These are phyloP conservation scores for Anarhynchus alexandrinus DNA, from an alignment of 2,113 vertebrate species.

Conservation along the genomic window DNA sequence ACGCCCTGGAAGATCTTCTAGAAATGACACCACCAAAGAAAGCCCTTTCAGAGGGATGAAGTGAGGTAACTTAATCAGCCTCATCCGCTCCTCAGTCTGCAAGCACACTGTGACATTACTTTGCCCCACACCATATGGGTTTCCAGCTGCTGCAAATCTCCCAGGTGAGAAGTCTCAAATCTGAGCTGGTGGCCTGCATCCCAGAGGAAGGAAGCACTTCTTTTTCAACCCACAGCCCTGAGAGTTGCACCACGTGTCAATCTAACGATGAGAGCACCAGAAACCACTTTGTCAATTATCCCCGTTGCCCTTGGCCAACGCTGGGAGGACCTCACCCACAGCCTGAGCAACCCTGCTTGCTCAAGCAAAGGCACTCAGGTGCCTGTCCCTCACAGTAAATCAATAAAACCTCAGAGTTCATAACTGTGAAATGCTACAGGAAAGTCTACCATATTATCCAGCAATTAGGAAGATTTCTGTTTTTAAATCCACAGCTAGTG, in stretches of 20 bases:
- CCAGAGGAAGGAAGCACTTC: neutral
- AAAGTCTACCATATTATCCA: neutral
- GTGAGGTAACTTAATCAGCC: neutral
- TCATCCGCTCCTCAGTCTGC: neutral
- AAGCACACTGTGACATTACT: neutral
- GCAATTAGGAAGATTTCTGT: constrained; percentile 38
- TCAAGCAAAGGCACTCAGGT: neutral
- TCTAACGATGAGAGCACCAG: neutral
- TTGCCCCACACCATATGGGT: neutral
- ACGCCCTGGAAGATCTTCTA: neutral
- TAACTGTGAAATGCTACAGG: neutral
- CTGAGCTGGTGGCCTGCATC: neutral
- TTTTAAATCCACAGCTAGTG: neutral
- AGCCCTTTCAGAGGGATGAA: neutral
- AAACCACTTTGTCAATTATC: neutral
- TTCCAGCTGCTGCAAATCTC: neutral
- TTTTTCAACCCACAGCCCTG: neutral
- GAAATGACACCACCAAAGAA: neutral
- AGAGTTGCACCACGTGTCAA: neutral
- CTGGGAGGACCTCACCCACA: neutral
- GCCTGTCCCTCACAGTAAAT: neutral
- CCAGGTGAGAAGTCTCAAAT: neutral
- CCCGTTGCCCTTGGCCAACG: neutral
- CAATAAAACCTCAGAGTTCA: neutral
- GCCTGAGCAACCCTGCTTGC: neutral